Percentiles rank a stretch among this genome's conserved stretches.
phyloP scores from a whole-genome alignment of 2,113 vertebrate species.

The Onychorhynchus coronatus region DNA sequence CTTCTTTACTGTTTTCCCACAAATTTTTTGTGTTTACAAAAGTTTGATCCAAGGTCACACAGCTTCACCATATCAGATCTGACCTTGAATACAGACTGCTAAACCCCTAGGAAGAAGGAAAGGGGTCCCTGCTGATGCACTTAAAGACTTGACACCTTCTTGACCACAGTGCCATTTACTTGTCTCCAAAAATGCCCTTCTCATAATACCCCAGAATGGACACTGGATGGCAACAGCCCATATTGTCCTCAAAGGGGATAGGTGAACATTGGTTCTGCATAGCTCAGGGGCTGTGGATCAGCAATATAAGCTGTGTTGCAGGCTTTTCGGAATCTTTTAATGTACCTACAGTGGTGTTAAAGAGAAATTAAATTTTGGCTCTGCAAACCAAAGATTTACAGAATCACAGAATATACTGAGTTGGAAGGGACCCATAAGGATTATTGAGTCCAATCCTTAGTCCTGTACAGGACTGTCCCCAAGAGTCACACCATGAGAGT shows the following conservation, averaged over 20 bases:
- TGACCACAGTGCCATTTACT: fast-evolving
- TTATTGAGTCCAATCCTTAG: neutral
- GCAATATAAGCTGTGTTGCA: neutral
- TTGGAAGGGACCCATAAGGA: neutral
- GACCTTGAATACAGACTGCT: neutral
- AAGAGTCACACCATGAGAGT: neutral
- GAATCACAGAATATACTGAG: neutral
- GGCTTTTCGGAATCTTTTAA: neutral
- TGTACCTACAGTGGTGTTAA: no score
- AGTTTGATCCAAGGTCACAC: neutral
- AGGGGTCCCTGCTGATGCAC: neutral
- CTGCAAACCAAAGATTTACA: neutral
- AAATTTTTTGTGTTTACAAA: neutral
- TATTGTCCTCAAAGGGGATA: neutral
- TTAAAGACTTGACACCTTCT: neutral
- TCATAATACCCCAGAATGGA: neutral
- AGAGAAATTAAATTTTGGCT: neutral
- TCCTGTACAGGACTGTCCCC: neutral
- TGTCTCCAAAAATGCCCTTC: neutral
- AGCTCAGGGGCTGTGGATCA: neutral
- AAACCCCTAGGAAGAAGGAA: neutral
- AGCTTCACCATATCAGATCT: neutral
- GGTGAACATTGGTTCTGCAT: neutral
- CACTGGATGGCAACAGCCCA: neutral
- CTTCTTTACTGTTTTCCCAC: neutral